Evolutionary conservation across 1,140 invertebrate species (phyloP), one percentile per base, ranked within the genome.

Genomic region (Drosophila sproati): DNA sequence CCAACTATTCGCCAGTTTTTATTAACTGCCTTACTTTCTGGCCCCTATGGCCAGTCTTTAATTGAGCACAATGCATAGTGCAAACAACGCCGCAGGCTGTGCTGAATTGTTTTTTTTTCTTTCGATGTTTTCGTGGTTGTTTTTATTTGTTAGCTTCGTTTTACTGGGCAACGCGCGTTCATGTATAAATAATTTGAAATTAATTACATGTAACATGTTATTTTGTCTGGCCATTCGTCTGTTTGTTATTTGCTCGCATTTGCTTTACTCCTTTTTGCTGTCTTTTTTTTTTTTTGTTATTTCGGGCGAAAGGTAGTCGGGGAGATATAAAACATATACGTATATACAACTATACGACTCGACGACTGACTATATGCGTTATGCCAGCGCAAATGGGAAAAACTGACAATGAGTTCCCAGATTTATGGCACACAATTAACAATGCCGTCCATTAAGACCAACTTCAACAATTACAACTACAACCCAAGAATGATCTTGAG

Each of bases 181-280:
- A 88, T 88, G 83, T 89, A 88, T 88, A 88, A 89, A 88, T 88
- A 88, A 88, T 88, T 89, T 89, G 85, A 88, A 88, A 88, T 89
- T 88, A 88, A 88, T 88, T 89, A 88, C 85, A 88, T 88, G 83
- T 89, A 88, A 88, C 83, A 83, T 82, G 85, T 66, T 80, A 80
- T 78, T 61, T 67, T 78, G 74, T 73, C 48, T 73, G 75, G 57
- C 52, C 64, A 70, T 81, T 73, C 56, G 68, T 85, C 57, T 74
- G 67, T 78, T 47, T 69, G 77, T 64, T 74, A 57, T 47, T 72
- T 64, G 29, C 39, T 45, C n/a, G 55, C 51, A 34, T 64, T 55
- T 69, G 56, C 6, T 37, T n/a, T 50, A 8, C 31, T 60, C 66
- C 55, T 34, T 34, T 35, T 68, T 70, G 59, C 35, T 69, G 52